Evolutionary conservation across 2,797 vertebrate genomes (phyloP).

Genomic region (Myotis daubentonii): DNA sequence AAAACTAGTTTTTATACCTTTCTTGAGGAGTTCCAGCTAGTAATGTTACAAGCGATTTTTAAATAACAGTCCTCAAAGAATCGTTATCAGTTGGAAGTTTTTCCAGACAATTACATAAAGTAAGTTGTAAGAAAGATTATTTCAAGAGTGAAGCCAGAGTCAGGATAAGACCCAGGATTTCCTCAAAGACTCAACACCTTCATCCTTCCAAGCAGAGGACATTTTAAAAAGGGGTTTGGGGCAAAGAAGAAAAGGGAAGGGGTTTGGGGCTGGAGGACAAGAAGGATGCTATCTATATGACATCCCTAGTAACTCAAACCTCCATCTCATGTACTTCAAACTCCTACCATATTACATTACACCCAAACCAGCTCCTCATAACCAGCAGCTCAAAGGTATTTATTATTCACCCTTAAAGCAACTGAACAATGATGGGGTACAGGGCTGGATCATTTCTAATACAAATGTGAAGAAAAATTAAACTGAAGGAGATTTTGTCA

Average conservation of each 20-base stretch:
- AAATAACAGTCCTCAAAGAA: slow-evolving; percentile 37
- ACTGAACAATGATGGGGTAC: neutral
- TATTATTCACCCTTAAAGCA: neutral
- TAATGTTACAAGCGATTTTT: neutral
- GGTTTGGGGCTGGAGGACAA: neutral
- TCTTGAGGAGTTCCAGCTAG: neutral
- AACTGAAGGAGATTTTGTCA: neutral
- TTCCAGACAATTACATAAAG: neutral
- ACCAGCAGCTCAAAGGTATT: neutral
- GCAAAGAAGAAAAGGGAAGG: neutral
- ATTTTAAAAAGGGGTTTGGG: neutral
- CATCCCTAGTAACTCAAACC: neutral
- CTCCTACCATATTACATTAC: neutral
- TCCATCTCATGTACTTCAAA: neutral
- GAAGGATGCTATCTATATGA: neutral
- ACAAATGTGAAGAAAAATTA: neutral
- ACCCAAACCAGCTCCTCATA: neutral
- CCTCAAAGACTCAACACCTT: neutral
- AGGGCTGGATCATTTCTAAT: neutral
- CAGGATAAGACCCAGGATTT: neutral
- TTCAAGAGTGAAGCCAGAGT: slow-evolving; percentile 22
- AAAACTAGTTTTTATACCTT: neutral
- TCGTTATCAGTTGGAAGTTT: neutral
- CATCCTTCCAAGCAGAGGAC: neutral
- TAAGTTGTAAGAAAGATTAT: neutral